Evolutionary conservation across 2,797 vertebrate species (phyloP), one percentile per base, ranked within the genome.

Genomic region (Spea hammondii): DNA sequence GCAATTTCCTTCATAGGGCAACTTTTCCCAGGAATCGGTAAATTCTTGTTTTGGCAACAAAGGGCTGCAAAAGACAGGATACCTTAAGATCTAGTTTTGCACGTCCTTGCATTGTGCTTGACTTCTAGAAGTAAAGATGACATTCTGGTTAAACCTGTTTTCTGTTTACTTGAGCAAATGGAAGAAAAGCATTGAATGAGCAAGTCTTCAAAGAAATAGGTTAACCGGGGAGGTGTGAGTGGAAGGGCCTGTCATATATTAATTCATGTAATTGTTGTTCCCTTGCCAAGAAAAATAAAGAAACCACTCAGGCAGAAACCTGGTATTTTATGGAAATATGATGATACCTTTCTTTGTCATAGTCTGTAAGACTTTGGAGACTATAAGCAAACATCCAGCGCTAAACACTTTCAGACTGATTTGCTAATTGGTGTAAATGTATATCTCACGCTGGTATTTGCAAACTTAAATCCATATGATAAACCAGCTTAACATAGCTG

Each of bases 191-290:
- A 83, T 85, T 81, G 88, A 76, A 84, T 73, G 82, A 82, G 86
- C 79, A 65, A 84, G 73, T 72, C 84, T 84, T 83, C 84, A 74
- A 84, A 83, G 83, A 88, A 86, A 87, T 77, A 85, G 83, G 84
- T 86, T 85, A 86, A 85, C 78, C 83, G 81, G 87, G 83, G 86
- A 86, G 88, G 85, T 82, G 85, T 75, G 44, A 76, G 84, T 84
- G 86, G 84, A 85, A 79, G 84, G 78, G 86, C 85, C 84, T 84
- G 82, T 83, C 86, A 85, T 86, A 80, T 69, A 82, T 77, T 48
- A 77, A 77, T 78, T 71, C 83, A 65, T 84, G 83, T 87, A 86
- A 86, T 82, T 85, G 85, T 85, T 85, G 83, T 83, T 83, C 84
- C 77, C 84, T 85, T 81, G 85, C 86, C 82, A 84, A 85, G 79